Percentiles rank a stretch among this genome's conserved stretches.
Conservation (phyloP, 2,113 vertebrate genomes). For the Hiodon tergisus region DNA sequence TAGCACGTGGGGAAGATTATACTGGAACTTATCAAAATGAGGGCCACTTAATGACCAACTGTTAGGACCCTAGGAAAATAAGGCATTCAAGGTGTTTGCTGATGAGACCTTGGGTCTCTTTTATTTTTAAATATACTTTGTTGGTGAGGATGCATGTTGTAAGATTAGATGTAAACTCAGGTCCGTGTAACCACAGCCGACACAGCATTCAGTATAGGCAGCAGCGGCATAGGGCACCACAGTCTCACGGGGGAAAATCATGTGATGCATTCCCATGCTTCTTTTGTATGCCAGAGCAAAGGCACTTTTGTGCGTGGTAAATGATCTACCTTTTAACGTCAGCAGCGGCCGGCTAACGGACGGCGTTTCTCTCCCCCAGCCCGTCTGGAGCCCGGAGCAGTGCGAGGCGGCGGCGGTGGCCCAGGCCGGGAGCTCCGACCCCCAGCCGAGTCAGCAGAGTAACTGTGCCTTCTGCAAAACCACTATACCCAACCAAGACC, state of each 20-base stretch:
- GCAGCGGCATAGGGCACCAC: no score
- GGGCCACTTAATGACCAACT: background rate
- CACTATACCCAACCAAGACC: constrained; percentile 79
- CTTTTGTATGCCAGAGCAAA: no score
- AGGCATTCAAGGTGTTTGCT: background rate
- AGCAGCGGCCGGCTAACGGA: constrained; percentile 10
- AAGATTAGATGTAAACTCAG: background rate
- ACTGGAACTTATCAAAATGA: background rate
- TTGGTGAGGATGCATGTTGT: background rate
- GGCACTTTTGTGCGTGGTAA: no score
- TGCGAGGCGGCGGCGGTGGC: constrained; percentile 60
- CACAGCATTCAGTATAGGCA: no score
- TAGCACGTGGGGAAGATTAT: background rate
- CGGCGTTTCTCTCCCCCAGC: constrained; percentile 62
- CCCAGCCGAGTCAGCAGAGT: constrained; percentile 64
- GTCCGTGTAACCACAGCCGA: background rate
- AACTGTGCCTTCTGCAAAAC: constrained; percentile 91
- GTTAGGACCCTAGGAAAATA: background rate
- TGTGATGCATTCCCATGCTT: no score
- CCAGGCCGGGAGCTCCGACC: constrained; percentile 54
- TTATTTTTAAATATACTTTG: background rate
- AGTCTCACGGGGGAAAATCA: background rate
- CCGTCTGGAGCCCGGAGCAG: constrained; percentile 77
- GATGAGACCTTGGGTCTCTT: background rate
- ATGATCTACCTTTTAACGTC: no score